Conservation (phyloP, 2,888 invertebrate species). For the Agrochola lota region DNA sequence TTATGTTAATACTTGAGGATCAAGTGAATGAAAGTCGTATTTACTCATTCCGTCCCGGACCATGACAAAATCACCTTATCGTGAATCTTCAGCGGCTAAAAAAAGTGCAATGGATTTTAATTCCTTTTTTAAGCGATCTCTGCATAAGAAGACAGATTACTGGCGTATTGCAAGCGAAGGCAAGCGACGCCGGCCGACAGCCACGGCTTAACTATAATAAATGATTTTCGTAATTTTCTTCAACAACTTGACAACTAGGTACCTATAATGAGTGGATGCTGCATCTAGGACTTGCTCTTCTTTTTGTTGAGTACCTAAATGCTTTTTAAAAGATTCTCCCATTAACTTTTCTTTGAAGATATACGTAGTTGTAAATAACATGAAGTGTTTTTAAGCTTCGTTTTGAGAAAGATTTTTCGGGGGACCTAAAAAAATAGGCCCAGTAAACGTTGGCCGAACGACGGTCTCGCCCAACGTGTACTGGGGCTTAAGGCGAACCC, state of each 20-base stretch:
- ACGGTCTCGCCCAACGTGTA: too few relatives aligned
- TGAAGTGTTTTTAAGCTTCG: background rate
- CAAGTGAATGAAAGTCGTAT: background rate
- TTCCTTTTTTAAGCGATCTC: slow-evolving; percentile 1
- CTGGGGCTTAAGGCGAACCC: too few relatives aligned
- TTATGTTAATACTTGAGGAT: background rate
- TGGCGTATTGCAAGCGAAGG: background rate
- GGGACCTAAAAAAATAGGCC: too few relatives aligned
- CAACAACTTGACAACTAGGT: background rate
- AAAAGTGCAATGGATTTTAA: slow-evolving; percentile 8
- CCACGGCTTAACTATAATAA: slow-evolving; percentile 7
- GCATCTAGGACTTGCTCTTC: background rate
- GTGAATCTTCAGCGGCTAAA: background rate
- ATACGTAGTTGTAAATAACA: background rate
- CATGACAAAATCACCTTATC: background rate
- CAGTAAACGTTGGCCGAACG: too few relatives aligned
- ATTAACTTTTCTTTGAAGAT: background rate
- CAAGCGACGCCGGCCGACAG: too few relatives aligned
- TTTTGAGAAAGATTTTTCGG: background rate
- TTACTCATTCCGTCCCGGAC: background rate
- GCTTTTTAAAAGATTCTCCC: background rate
- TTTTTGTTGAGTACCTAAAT: background rate
- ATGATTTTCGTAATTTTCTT: slow-evolving; percentile 24
- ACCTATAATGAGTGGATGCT: slow-evolving; percentile 11
- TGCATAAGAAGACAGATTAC: slow-evolving; percentile 24